These are phyloP conservation scores for Dryobotodes eremita DNA, from an alignment of 2,888 invertebrate species.

Conservation along the genomic window DNA sequence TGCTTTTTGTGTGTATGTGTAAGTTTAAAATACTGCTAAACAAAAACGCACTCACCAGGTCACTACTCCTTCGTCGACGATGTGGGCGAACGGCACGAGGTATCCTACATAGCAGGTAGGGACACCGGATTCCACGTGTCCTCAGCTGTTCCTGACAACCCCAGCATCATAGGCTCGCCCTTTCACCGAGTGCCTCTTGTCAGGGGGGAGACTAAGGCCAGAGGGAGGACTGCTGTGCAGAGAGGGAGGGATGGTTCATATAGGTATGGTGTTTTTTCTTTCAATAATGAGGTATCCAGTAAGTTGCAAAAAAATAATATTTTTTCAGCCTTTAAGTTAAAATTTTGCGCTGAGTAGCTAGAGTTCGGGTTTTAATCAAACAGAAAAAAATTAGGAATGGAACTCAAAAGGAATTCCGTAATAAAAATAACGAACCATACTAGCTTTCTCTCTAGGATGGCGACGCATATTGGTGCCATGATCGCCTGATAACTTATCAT, in stretches of 20 bases:
- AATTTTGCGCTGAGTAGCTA: neutral
- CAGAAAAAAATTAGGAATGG: neutral
- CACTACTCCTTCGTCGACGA: slow-evolving; percentile 94
- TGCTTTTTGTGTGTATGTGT: neutral
- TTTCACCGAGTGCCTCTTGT: slow-evolving; percentile 92
- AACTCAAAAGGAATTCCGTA: neutral
- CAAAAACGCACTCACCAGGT: slow-evolving; percentile 79
- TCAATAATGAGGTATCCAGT: neutral
- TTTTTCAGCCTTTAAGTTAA: no score
- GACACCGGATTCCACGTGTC: slow-evolving; percentile 94
- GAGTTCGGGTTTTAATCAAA: neutral
- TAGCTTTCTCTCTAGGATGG: neutral
- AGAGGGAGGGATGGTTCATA: slow-evolving; percentile 94
- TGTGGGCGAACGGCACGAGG: slow-evolving; percentile 94
- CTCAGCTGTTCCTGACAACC: slow-evolving; percentile 92
- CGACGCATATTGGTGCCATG: neutral
- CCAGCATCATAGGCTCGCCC: slow-evolving; percentile 92
- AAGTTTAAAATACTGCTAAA: slow-evolving; percentile 12
- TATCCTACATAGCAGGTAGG: slow-evolving; percentile 94
- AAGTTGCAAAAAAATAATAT: no score
- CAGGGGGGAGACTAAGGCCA: slow-evolving; percentile 91
- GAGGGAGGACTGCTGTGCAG: slow-evolving; percentile 94
- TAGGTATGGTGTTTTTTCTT: slow-evolving; percentile 80
- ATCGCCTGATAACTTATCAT: neutral
- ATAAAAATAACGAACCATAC: neutral